A percentile compares a stretch with the other conserved stretches of the same genome.
phyloP scores from a whole-genome alignment of 2,113 vertebrate genomes.

The Falcunculus frontatus region DNA sequence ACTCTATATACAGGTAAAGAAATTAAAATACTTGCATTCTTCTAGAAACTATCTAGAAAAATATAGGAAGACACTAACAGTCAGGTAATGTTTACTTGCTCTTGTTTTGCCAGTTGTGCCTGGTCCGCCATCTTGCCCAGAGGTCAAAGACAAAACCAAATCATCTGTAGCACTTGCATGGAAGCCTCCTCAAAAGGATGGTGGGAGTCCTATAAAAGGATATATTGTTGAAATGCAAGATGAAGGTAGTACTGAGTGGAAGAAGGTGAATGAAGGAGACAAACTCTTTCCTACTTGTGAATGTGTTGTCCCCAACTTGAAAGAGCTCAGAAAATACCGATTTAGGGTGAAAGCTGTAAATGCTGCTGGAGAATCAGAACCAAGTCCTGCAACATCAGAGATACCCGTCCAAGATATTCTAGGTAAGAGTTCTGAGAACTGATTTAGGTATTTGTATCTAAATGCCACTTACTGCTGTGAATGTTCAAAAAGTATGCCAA shows the following conservation, averaged over 20 bases:
- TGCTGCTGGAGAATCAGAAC: conserved; percentile 91
- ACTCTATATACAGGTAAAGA: background rate
- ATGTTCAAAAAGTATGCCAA: background rate
- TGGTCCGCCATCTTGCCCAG: conserved; percentile 81
- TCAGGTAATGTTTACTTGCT: background rate
- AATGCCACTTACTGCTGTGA: background rate
- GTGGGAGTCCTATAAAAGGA: conserved; percentile 92
- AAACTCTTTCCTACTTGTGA: conserved; percentile 86
- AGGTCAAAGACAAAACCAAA: conserved; percentile 91
- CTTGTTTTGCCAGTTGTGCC: conserved; percentile 79
- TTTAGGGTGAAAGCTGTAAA: conserved; percentile 96
- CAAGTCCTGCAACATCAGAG: conserved; percentile 85
- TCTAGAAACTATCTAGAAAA: background rate
- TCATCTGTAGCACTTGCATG: conserved; percentile 86
- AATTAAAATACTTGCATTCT: background rate
- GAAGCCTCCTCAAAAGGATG: conserved; percentile 90
- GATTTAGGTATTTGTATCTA: background rate
- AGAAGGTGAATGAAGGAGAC: conserved; percentile 85
- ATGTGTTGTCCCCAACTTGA: conserved; percentile 86
- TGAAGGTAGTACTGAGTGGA: conserved; percentile 92
- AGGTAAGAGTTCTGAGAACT: conserved; percentile 70
- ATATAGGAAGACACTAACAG: background rate
- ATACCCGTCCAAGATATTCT: conserved; percentile 86
- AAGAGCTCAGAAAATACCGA: conserved; percentile 90
- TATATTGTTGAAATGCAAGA: conserved; percentile 97